Evolutionary conservation across 1,140 invertebrate species (phyloP).

Genomic region (Aphis craccivora): DNA sequence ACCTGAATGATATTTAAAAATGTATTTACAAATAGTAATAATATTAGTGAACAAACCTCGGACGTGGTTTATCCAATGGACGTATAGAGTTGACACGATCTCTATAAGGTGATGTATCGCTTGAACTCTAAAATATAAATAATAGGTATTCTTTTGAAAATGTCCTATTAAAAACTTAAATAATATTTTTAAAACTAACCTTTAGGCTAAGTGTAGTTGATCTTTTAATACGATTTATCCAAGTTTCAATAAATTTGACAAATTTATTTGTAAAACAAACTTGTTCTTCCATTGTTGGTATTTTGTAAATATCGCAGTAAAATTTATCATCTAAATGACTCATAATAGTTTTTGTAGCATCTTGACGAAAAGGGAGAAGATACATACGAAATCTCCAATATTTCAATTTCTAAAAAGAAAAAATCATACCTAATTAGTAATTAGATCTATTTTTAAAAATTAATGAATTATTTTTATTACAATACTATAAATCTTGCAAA

Average conservation of each 20-base stretch:
- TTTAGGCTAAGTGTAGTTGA: constrained; percentile 35
- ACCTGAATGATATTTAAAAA: background rate
- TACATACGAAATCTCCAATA: constrained; percentile 94
- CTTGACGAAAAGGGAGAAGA: constrained; percentile 79
- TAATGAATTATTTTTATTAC: background rate
- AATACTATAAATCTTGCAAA: background rate
- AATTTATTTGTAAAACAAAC: constrained; percentile 75
- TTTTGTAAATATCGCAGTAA: constrained; percentile 80
- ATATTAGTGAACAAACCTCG: constrained; percentile 71
- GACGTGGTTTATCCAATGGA: constrained; percentile 79
- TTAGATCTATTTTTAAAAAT: background rate
- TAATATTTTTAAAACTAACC: background rate
- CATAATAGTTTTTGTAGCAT: constrained; percentile 76
- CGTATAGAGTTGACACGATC: constrained; percentile 87
- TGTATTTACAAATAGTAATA: background rate
- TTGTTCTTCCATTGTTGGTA: constrained; percentile 71
- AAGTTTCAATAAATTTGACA: constrained; percentile 85
- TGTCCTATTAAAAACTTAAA: background rate
- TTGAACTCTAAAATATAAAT: constrained; percentile 63
- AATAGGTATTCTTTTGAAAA: background rate
- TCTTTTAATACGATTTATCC: constrained; percentile 78
- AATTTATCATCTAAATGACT: constrained; percentile 69
- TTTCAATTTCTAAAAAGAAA: constrained; percentile 71
- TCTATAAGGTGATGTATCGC: constrained; percentile 80
- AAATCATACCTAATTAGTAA: background rate